Percentiles rank a stretch among this genome's conserved stretches.
Conservation (phyloP, 2,797 vertebrate genomes). For the Apodemus agrarius region DNA sequence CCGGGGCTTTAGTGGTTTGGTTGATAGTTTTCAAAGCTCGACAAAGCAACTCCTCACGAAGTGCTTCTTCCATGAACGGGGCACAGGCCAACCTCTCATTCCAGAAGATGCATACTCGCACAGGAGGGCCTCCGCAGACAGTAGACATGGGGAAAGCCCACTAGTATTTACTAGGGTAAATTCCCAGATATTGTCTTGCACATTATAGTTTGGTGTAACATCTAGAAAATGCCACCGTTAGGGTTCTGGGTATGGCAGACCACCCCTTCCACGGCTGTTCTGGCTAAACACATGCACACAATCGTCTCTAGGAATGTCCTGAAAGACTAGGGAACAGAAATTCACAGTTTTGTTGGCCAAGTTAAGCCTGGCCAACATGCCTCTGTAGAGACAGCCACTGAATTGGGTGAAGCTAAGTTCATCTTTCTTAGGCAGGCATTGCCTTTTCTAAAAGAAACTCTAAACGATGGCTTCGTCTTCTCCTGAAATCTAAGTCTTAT, state of each 20-base stretch:
- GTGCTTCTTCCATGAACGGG: not conserved
- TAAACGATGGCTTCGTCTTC: conserved; percentile 35
- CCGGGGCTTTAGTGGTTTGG: not conserved
- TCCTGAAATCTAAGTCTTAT: conserved; percentile 8
- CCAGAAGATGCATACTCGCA: not conserved
- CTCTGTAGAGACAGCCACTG: conserved; percentile 46
- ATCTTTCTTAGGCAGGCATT: conserved; percentile 27
- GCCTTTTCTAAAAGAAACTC: conserved; percentile 48
- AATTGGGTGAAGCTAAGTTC: conserved; percentile 44
- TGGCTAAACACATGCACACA: not conserved
- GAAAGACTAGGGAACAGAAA: conserved; percentile 38
- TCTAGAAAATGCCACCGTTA: conserved; percentile 66
- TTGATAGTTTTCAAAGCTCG: not conserved
- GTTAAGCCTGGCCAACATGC: conserved; percentile 30
- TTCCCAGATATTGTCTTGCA: conserved; percentile 15
- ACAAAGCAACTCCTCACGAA: conserved; percentile 8
- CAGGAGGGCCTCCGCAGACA: not conserved
- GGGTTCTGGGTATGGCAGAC: conserved; percentile 58
- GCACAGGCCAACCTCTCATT: not conserved
- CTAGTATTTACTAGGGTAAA: not conserved
- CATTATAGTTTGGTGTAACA: conserved; percentile 35
- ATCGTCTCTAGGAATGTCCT: conserved; percentile 7
- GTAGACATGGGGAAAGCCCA: conserved; percentile 24
- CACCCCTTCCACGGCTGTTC: conserved; percentile 34
- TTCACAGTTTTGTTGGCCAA: conserved; percentile 58